A percentile compares a stretch with the other conserved stretches of the same genome.
Evolutionary conservation across 2,797 vertebrate genomes (phyloP).

Genomic region (Urophycis tenuis): DNA sequence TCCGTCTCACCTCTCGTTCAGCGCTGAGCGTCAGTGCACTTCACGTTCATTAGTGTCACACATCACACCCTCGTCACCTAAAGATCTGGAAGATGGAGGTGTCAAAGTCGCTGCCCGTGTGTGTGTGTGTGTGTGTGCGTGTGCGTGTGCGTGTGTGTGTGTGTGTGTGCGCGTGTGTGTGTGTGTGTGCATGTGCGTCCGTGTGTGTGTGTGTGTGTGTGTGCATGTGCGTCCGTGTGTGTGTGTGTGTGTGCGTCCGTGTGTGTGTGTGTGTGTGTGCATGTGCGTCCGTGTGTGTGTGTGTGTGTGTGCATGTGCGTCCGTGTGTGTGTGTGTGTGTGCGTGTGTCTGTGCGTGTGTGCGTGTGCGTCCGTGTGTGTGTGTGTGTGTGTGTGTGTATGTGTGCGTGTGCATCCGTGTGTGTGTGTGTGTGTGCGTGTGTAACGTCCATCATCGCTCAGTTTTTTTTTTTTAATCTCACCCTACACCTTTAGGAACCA

Average conservation of each 20-base stretch:
- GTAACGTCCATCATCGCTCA: background rate
- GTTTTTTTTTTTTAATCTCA: background rate
- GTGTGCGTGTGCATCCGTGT: background rate
- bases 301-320: slow-evolving; percentile 21
- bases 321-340: background rate
- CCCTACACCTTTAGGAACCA: background rate
- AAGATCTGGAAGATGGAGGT: slow-evolving; percentile 56
- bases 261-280: too few relatives aligned
- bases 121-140: slow-evolving; percentile 19
- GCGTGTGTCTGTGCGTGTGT: background rate
- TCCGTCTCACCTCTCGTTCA: slow-evolving; percentile 40
- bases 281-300: slow-evolving; percentile 13
- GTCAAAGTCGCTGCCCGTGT: slow-evolving; percentile 51
- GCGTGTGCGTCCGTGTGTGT: slow-evolving; percentile 11
- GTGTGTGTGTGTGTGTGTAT: slow-evolving; percentile 22
- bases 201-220: slow-evolving; percentile 18
- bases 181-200: slow-evolving; percentile 5
- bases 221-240: slow-evolving; percentile 1
- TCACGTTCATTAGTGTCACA: slow-evolving; percentile 62
- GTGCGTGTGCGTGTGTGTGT: slow-evolving; percentile 1
- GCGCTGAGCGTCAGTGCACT: slow-evolving; percentile 51
- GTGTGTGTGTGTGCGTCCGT: background rate
- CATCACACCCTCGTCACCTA: slow-evolving; percentile 60
- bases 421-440: background rate
- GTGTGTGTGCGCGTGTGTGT: background rate